Percentiles rank a stretch among this genome's conserved stretches.
These are phyloP conservation scores for Mus minutoides DNA, from an alignment of 2,797 vertebrate genomes.

Conservation along the genomic window DNA sequence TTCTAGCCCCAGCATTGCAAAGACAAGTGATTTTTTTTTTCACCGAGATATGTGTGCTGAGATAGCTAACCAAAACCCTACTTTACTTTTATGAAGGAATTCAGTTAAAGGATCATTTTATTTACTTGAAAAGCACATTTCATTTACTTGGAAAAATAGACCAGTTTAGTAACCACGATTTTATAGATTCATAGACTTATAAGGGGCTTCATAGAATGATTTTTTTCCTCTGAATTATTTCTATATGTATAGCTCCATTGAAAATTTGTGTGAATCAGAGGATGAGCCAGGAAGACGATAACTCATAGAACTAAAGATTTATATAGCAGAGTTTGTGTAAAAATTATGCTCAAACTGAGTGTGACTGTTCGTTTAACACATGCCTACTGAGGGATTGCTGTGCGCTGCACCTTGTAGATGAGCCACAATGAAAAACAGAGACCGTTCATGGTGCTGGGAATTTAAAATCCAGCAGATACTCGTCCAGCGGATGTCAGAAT, in stretches of 20 bases:
- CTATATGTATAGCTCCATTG: background rate
- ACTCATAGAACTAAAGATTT: background rate
- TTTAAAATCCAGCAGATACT: background rate
- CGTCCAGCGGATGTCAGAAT: background rate
- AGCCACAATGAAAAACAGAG: background rate
- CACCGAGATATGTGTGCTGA: background rate
- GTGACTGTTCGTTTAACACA: background rate
- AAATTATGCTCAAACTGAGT: background rate
- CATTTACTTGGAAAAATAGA: background rate
- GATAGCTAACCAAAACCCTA: background rate
- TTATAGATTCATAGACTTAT: background rate
- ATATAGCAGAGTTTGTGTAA: background rate
- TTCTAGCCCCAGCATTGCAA: background rate
- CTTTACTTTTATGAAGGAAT: conserved; percentile 11
- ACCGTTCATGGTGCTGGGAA: background rate
- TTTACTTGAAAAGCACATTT: background rate
- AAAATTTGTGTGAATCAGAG: background rate
- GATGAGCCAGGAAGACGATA: background rate
- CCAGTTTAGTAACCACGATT: background rate
- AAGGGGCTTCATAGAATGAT: background rate
- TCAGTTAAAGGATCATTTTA: background rate
- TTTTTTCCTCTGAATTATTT: background rate
- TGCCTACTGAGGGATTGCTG: background rate
- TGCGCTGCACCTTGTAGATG: background rate
- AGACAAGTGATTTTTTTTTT: background rate